Base-by-base conservation (phyloP, 1,140 invertebrate genomes). In the Hormaphis cornu region DNA sequence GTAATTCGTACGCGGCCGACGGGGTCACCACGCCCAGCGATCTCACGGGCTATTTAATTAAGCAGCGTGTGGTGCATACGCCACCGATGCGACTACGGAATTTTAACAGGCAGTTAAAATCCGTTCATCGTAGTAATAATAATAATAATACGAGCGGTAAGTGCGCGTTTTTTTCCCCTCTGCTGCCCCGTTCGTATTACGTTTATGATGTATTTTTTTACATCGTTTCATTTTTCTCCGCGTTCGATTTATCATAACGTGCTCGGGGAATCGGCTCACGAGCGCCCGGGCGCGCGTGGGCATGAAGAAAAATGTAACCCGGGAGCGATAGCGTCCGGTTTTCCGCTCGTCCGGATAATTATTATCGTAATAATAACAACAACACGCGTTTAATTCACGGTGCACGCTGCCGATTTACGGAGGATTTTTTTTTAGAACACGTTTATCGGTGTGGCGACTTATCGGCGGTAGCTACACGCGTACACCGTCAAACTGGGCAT, bases 21-120 rank as follows among this genome's bases (percentile, higher is more conserved):
- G n/a, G n/a, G 61, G 61, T 66, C 61, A 66, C 46, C 54, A n/a
- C n/a, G 61, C 61, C 61, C 61, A 66, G 50, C 35, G 61, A 66
- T 66, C 61, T 66, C 61, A 48, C 61, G 61, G 61, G 61, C 61
- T 66, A 66, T 66, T 66, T 66, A 66, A 66, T 66, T 66, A 66
- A 66, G 61, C 61, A 24, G 48, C 61, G 61, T 58, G 35, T n/a
- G n/a, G n/a, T 66, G 44, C 61, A 48, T 66, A 61, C 24, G 24
- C 37, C 58, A 61, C 61, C n/a, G n/a, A n/a, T n/a, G n/a, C n/a
- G n/a, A 44, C 44, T 35, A 66, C n/a, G 61, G 61, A 66, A 66
- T 66, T 66, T 66, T 50, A 66, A 66, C 61, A 35, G 61, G 44
- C 61, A 35, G 42, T 66, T 46, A 66, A 66, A 66, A 63, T 30